Percentiles rank a stretch among this genome's conserved stretches.
Conservation (phyloP, 1,140 invertebrate genomes). For the Anastrepha obliqua region DNA sequence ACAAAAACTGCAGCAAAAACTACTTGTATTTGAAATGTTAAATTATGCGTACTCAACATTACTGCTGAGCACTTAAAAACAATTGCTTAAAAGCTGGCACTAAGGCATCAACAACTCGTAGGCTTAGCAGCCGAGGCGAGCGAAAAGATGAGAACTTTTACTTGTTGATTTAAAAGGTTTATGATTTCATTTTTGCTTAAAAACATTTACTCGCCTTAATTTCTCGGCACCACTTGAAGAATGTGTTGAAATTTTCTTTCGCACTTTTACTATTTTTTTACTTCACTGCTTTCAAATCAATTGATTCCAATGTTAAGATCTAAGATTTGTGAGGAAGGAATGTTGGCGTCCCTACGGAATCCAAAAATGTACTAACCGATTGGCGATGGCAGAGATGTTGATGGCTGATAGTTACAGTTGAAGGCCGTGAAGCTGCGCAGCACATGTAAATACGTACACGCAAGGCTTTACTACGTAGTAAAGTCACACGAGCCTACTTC, state of each 20-base stretch:
- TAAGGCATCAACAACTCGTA: neutral
- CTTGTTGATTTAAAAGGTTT: neutral
- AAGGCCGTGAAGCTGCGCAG: slow-evolving; percentile 40
- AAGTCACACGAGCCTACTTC: neutral
- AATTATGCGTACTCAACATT: slow-evolving; percentile 30
- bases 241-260: no score
- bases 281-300: neutral
- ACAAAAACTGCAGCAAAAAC: no score
- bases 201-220: neutral
- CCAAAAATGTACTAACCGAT: slow-evolving; percentile 25
- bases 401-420: slow-evolving; percentile 52
- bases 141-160: neutral
- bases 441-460: neutral
- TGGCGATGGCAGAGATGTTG: neutral
- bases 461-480: neutral
- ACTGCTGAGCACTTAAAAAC: no score
- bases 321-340: neutral
- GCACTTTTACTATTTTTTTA: no score
- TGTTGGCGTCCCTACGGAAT: neutral
- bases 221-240: neutral
- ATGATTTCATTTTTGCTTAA: neutral
- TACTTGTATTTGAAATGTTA: neutral
- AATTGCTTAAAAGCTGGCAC: neutral
- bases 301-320: neutral
- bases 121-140: neutral